Conservation (phyloP, 2,888 invertebrate genomes). For the Prosopocoilus inquinatus region DNA sequence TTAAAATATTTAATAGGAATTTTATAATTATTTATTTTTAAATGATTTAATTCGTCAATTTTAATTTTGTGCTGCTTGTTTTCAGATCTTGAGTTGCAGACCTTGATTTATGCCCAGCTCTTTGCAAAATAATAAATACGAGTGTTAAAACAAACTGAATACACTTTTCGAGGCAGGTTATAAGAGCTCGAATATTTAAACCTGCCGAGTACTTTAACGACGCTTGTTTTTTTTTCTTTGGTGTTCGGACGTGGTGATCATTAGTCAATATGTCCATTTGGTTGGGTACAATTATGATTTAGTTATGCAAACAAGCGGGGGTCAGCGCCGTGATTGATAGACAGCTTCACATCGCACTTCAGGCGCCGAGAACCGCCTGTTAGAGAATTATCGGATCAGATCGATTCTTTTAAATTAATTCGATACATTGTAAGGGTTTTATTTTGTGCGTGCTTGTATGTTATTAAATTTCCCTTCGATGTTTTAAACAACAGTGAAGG, state of each 20-base stretch:
- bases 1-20: too few species aligned
- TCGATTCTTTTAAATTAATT: constrained; percentile 13
- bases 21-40: too few species aligned
- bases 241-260: constrained; percentile 41
- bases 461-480: too few species aligned
- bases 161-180: too few species aligned
- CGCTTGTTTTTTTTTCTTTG: constrained; percentile 32
- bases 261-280: constrained; percentile 51
- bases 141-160: too few species aligned
- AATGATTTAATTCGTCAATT: too few species aligned
- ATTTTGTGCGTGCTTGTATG: too few species aligned
- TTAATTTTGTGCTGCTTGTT: too few species aligned
- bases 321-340: constrained; percentile 47
- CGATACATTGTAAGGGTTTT: neutral
- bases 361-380: constrained; percentile 36
- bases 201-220: constrained; percentile 26
- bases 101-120: too few species aligned
- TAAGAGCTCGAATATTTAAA: constrained; percentile 4
- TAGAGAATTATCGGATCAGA: neutral
- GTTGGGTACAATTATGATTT: constrained; percentile 51
- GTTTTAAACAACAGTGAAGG: too few species aligned
- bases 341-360: constrained; percentile 45
- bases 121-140: too few species aligned
- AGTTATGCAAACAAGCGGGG: constrained; percentile 52
- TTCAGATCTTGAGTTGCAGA: too few species aligned